Evolutionary conservation across 2,888 invertebrate genomes (phyloP).

Genomic region (Hirtodrosophila alboralis): DNA sequence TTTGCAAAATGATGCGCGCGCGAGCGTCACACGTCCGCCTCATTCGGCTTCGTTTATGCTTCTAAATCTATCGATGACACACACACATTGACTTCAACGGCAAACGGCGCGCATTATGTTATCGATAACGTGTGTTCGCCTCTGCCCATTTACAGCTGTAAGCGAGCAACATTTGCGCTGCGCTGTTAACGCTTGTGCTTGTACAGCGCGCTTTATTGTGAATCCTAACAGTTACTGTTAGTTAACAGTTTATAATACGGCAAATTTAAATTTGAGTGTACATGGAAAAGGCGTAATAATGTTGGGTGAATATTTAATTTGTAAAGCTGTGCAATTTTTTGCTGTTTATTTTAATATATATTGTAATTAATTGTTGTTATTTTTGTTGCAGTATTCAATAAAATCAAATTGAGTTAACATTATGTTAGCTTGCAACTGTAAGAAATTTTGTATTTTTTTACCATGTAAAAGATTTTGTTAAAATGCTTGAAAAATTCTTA

Average conservation of each 20-base stretch:
- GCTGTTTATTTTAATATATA: not conserved
- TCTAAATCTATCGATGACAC: constrained; percentile 39
- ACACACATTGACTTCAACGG: constrained; percentile 22
- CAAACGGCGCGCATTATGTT: constrained; percentile 23
- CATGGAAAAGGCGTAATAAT: too few relatives aligned
- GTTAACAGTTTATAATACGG: too few relatives aligned
- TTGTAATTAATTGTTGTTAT: too few relatives aligned
- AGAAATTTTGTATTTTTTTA: too few relatives aligned
- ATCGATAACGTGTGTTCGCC: constrained; percentile 31
- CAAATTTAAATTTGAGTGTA: too few relatives aligned
- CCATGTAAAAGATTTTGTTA: too few relatives aligned
- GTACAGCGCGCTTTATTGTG: constrained; percentile 4
- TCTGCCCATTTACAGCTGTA: constrained; percentile 17
- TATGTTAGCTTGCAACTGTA: too few relatives aligned
- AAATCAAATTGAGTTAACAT: too few relatives aligned
- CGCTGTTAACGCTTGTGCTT: constrained; percentile 9
- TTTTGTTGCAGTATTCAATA: too few relatives aligned
- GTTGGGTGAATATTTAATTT: too few relatives aligned
- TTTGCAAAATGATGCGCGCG: constrained; percentile 51
- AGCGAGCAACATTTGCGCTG: too few relatives aligned
- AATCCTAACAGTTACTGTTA: too few relatives aligned
- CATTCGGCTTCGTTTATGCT: constrained; percentile 54
- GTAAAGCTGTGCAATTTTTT: not conserved
- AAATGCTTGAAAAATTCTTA: not conserved
- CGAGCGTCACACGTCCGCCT: constrained; percentile 55